A percentile compares a stretch with the other conserved stretches of the same genome.
These are phyloP conservation scores for Trachops cirrhosus DNA, from an alignment of 2,797 vertebrate species.

Conservation along the genomic window DNA sequence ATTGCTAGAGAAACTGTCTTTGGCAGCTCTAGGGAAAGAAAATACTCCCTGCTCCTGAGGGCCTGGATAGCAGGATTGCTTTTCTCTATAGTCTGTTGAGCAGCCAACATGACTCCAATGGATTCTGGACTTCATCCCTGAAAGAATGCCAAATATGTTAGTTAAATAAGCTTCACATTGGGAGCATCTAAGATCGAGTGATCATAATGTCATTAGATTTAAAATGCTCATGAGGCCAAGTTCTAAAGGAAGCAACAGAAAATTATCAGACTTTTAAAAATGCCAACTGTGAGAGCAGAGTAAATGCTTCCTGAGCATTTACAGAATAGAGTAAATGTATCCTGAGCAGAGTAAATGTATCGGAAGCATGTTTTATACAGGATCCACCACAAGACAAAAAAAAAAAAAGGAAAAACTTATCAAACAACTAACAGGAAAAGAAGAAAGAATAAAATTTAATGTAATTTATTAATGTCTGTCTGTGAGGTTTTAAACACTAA, in stretches of 20 bases:
- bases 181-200: conserved; percentile 57
- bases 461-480: background rate
- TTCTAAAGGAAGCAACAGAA: conserved; percentile 57
- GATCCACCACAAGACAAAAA: background rate
- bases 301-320: too few species aligned
- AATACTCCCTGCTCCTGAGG: background rate
- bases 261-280: conserved; percentile 40
- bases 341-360: background rate
- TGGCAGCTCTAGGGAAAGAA: conserved; percentile 30
- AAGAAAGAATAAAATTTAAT: background rate
- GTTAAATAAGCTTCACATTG: conserved; percentile 59
- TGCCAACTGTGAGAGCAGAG: conserved; percentile 18
- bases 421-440: background rate
- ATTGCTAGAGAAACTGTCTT: conserved; percentile 44
- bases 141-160: conserved; percentile 60
- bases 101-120: conserved; percentile 26
- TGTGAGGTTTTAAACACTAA: background rate
- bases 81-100: conserved; percentile 47
- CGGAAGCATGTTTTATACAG: background rate
- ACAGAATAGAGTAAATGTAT: too few species aligned
- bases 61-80: background rate
- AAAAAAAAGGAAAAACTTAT: background rate
- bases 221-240: conserved; percentile 52
- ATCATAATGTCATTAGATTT: conserved; percentile 70
- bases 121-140: conserved; percentile 63